phyloP scores from a whole-genome alignment of 1,140 invertebrate genomes.

The Chironomus tepperi region DNA sequence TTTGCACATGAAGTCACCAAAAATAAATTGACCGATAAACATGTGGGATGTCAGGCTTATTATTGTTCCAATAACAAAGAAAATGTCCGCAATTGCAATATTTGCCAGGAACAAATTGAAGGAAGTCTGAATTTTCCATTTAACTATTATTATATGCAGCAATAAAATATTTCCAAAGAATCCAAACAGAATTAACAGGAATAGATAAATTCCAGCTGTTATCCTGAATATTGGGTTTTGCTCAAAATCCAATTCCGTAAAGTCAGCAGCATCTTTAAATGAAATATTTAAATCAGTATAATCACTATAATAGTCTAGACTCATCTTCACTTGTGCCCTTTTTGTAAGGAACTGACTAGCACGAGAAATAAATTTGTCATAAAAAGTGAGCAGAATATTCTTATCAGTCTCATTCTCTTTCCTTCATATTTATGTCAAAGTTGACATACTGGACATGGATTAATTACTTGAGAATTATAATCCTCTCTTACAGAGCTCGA shows the following conservation, averaged over 20 bases:
- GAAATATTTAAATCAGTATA: neutral
- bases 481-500: too few relatives aligned
- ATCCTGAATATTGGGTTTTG: neutral
- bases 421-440: too few relatives aligned
- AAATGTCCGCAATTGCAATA: neutral
- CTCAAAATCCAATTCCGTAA: neutral
- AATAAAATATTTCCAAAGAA: neutral
- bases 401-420: too few relatives aligned
- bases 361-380: too few relatives aligned
- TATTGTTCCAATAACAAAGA: neutral
- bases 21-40: neutral
- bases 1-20: neutral
- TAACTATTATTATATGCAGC: neutral
- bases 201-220: neutral
- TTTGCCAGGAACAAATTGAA: neutral
- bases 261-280: neutral
- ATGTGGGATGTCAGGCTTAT: neutral
- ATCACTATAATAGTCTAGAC: neutral
- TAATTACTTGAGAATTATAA: too few relatives aligned
- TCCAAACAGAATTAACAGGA: neutral
- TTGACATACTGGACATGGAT: too few relatives aligned
- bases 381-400: too few relatives aligned
- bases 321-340: too few relatives aligned
- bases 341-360: too few relatives aligned
- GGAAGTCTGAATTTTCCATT: neutral